Conservation (phyloP, 2,113 vertebrate genomes). For the Siniperca chuatsi region DNA sequence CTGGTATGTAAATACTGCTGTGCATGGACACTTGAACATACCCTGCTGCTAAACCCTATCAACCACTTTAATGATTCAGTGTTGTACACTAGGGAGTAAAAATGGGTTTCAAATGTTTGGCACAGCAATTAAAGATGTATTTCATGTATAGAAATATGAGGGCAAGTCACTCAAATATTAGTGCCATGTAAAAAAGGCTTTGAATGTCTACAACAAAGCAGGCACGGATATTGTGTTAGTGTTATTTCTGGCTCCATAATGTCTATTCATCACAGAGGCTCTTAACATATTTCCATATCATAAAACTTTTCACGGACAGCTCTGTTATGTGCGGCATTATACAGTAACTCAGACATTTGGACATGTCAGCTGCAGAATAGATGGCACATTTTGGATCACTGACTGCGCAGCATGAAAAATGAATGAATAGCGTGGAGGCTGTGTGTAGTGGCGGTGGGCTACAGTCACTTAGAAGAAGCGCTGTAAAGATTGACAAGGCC, state of each 20-base stretch:
- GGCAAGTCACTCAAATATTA: not conserved
- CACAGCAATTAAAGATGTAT: not conserved
- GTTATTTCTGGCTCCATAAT: slow-evolving; percentile 31
- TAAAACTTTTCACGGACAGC: slow-evolving; percentile 63
- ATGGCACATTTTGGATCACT: slow-evolving; percentile 53
- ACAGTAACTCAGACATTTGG: slow-evolving; percentile 46
- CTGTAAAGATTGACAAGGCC: slow-evolving; percentile 73
- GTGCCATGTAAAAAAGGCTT: not conserved
- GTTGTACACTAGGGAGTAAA: not conserved
- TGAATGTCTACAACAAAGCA: not conserved
- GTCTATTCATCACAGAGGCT: slow-evolving; percentile 44
- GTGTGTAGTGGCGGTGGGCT: slow-evolving; percentile 44
- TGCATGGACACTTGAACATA: not conserved
- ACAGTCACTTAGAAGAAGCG: slow-evolving; percentile 56
- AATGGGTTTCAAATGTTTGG: not conserved
- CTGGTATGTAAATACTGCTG: not conserved
- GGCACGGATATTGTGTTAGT: not conserved
- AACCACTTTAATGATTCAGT: not conserved
- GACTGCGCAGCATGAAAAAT: slow-evolving; percentile 58
- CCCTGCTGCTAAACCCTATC: not conserved
- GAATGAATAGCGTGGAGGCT: slow-evolving; percentile 38
- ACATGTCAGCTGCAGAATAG: slow-evolving; percentile 62
- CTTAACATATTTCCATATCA: slow-evolving; percentile 57
- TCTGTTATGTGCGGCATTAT: slow-evolving; percentile 32
- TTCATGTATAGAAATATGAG: not conserved